Percentiles rank a stretch among this genome's conserved stretches.
Evolutionary conservation across 2,797 vertebrate genomes (phyloP).

Genomic region (Sebastes nivosus): DNA sequence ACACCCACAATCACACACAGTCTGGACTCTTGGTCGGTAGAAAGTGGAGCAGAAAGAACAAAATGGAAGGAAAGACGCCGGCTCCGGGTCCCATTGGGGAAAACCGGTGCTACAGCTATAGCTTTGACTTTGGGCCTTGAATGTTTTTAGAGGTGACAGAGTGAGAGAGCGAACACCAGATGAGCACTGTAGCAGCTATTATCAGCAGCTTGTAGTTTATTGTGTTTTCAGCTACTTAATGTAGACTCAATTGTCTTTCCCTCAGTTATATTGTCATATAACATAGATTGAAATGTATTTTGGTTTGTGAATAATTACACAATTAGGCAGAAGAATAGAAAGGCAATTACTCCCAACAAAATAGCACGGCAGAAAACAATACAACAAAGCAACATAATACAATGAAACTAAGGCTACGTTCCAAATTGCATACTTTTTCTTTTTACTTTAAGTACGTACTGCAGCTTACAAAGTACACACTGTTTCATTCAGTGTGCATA

Average conservation of each 20-base stretch:
- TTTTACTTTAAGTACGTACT: no score
- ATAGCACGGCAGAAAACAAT: not conserved
- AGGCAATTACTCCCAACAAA: not conserved
- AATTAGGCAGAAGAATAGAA: constrained; percentile 14
- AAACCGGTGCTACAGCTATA: not conserved
- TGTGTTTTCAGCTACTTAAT: constrained; percentile 7
- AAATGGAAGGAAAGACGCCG: constrained; percentile 27
- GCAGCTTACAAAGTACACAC: no score
- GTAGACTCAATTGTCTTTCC: not conserved
- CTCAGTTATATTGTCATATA: not conserved
- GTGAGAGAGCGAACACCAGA: constrained; percentile 18
- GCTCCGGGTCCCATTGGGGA: not conserved
- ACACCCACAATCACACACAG: constrained; percentile 5
- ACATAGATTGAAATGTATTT: not conserved
- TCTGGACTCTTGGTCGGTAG: not conserved
- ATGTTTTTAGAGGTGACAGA: constrained; percentile 5
- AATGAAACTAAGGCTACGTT: not conserved
- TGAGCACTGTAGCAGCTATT: constrained; percentile 18
- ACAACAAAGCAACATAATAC: not conserved
- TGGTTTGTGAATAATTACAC: not conserved
- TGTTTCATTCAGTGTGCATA: no score
- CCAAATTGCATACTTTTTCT: no score
- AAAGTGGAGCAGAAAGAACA: constrained; percentile 35
- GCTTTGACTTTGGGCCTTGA: constrained; percentile 20
- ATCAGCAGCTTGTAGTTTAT: not conserved